A percentile compares a stretch with the other conserved stretches of the same genome.
Conservation (phyloP, 2,797 vertebrate genomes). For the Leptoclinus maculatus region DNA sequence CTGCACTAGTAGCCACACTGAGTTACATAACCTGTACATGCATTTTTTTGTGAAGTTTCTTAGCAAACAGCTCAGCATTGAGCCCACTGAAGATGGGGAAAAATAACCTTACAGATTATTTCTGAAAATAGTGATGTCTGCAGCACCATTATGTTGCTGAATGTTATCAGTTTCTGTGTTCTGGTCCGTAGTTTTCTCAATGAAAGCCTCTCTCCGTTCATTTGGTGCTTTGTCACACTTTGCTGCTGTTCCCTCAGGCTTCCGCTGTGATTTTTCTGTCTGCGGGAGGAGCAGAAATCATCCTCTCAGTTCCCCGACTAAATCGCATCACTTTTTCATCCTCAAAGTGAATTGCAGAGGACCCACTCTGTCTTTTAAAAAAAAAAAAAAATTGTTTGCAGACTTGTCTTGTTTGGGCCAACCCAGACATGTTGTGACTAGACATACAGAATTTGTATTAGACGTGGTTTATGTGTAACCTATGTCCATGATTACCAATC, state of each 20-base stretch:
- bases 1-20: not conserved
- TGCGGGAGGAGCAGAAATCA: constrained; percentile 56
- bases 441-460: constrained; percentile 21
- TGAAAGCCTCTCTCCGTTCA: constrained; percentile 39
- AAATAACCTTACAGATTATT: constrained; percentile 21
- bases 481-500: not conserved
- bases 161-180: constrained; percentile 39
- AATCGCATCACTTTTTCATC: constrained; percentile 62
- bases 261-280: constrained; percentile 49
- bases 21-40: not conserved
- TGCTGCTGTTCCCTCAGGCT: constrained; percentile 33
- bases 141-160: constrained; percentile 23
- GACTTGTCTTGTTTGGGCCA: constrained; percentile 16
- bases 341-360: constrained; percentile 42
- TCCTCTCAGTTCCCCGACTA: constrained; percentile 46
- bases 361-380: constrained; percentile 24
- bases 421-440: constrained; percentile 22
- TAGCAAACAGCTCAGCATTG: not conserved
- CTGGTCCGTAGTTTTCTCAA: constrained; percentile 34
- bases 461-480: not conserved
- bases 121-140: constrained; percentile 22
- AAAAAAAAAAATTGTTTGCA: constrained; percentile 3
- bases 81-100: not conserved
- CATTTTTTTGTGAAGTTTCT: constrained; percentile 1
- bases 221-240: constrained; percentile 62